phyloP scores from a whole-genome alignment of 2,888 invertebrate species.

The Lamproptera curius region DNA sequence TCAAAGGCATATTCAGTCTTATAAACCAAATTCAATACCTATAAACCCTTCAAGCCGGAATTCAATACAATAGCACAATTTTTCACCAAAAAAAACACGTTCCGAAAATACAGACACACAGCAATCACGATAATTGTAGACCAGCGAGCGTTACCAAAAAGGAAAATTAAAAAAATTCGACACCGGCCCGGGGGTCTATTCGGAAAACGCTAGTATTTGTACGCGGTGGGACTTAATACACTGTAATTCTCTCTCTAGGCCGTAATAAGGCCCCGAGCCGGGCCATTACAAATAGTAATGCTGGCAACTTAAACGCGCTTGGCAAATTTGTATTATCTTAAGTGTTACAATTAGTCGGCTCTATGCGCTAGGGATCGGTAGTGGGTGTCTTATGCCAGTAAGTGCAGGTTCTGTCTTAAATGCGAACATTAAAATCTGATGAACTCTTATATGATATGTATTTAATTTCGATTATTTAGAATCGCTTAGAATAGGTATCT shows the following conservation, averaged over 20 bases:
- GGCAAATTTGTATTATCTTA: conserved; percentile 16
- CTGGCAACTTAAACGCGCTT: background rate
- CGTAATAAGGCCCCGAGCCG: conserved; percentile 6
- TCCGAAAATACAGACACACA: background rate
- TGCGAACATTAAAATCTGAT: too few relatives aligned
- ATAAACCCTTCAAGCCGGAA: too few relatives aligned
- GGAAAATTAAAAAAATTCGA: conserved; percentile 6
- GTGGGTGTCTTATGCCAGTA: too few relatives aligned
- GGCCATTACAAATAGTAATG: conserved; percentile 9
- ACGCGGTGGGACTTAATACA: conserved; percentile 1
- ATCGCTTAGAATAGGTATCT: too few relatives aligned
- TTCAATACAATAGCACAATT: too few relatives aligned
- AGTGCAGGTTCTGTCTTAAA: too few relatives aligned
- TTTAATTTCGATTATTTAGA: too few relatives aligned
- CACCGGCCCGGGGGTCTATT: conserved; percentile 1
- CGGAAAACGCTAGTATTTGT: conserved; percentile 1
- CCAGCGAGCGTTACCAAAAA: background rate
- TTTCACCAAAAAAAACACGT: too few relatives aligned
- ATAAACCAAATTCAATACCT: too few relatives aligned
- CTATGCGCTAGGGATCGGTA: too few relatives aligned
- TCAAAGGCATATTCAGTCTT: too few relatives aligned
- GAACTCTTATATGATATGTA: too few relatives aligned
- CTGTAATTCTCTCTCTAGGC: conserved; percentile 2
- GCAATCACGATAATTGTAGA: background rate
- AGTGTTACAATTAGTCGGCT: conserved; percentile 19